Evolutionary conservation across 2,113 vertebrate species (phyloP), one percentile per base, ranked within the genome.

Genomic region (Manacus vitellinus): DNA sequence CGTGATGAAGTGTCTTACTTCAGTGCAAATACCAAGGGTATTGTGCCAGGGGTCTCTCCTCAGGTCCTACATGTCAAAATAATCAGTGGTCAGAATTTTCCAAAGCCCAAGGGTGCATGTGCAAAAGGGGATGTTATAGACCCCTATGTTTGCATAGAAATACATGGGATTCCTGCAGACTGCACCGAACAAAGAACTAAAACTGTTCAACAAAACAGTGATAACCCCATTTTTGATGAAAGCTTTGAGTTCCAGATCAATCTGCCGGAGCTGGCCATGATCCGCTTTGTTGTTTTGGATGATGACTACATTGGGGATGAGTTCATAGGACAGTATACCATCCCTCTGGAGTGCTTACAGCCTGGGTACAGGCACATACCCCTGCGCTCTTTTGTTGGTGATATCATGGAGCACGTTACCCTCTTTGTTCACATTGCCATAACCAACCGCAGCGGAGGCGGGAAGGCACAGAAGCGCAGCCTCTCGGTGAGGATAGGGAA

Each of bases 231-330:
- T 93, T 99, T 99, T 89, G 99, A 99, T 33, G 99, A 99, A 97
- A 99, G 99, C 49, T 99, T 99, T 78, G 99, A 99, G 97, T 99
- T 99, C 90, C 99, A 99, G 91, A 99, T 99, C 28, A 99, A 99
- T 88, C 98, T 99, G 47, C 99, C 99, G 0, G 99, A 99, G 94
- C 98, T 99, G 93, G 99, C 99, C 68, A 98, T 99, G 98, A 98
- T 99, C 84, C 99, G 99, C 71, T 99, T 99, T 54, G 99, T 99
- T 14, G 99, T 99, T 37, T 80, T 99, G 82, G 99, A 99, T 25
- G 99, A 99, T 39, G 99, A 99, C 97, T 99, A 99, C 96, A 99
- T 99, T 20, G 99, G 99, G 27, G 99, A 99, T 39, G 99, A 99
- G 93, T 99, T 99, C 96, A 99, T 99, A 66, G 99, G 99, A 35